Evolutionary conservation across 2,888 invertebrate species (phyloP).

Genomic region (Trichogramma dendrolimi): DNA sequence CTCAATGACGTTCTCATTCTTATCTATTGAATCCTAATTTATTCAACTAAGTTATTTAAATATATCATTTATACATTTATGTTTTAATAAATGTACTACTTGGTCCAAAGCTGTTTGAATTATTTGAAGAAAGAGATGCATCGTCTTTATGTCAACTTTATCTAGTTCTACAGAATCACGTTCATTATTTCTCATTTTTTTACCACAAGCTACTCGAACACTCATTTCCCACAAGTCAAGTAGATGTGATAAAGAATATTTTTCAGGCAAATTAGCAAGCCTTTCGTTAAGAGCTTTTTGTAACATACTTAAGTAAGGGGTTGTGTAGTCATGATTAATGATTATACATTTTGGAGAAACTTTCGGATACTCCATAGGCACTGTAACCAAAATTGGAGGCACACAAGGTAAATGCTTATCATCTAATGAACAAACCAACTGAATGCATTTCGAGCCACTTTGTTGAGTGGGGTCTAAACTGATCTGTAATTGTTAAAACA

Average conservation of each 20-base stretch:
- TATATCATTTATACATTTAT: not conserved
- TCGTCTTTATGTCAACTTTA: not conserved
- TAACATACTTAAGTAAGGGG: constrained; percentile 71
- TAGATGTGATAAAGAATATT: constrained; percentile 81
- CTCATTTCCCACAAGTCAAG: constrained; percentile 95
- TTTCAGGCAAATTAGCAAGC: constrained; percentile 73
- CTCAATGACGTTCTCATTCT: not conserved
- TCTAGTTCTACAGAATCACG: constrained; percentile 5
- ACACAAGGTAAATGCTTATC: constrained; percentile 88
- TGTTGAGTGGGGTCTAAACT: constrained; percentile 59
- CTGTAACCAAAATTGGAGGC: constrained; percentile 79
- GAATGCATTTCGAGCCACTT: constrained; percentile 69
- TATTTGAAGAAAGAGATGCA: not conserved
- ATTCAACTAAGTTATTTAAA: not conserved
- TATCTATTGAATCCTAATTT: not conserved
- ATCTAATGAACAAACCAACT: constrained; percentile 78
- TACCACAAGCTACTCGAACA: constrained; percentile 82
- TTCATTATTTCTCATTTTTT: constrained; percentile 38
- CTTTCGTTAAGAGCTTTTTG: constrained; percentile 71
- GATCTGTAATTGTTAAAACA: constrained; percentile 39
- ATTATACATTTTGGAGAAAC: constrained; percentile 66
- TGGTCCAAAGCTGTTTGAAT: too few species aligned
- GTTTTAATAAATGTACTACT: too few species aligned
- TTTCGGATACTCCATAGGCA: constrained; percentile 78
- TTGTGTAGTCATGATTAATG: constrained; percentile 70